Percentiles rank a stretch among this genome's conserved stretches.
These are phyloP conservation scores for Notodonta ziczac DNA, from an alignment of 2,888 invertebrate genomes.

Conservation along the genomic window DNA sequence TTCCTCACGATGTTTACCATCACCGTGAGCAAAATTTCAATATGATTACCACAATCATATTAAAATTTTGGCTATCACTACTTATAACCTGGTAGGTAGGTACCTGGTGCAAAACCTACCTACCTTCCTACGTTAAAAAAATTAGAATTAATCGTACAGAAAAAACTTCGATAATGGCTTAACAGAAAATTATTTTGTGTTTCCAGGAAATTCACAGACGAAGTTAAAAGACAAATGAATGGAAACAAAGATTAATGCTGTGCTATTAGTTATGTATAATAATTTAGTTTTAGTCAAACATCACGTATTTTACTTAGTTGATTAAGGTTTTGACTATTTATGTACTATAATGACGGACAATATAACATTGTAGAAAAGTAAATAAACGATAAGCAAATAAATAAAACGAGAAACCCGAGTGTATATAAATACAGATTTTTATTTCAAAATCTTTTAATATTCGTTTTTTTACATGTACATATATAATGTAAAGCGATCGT, in stretches of 20 bases:
- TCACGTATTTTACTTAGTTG: slow-evolving; percentile 57
- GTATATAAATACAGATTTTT: slow-evolving; percentile 30
- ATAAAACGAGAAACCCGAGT: slow-evolving; percentile 37
- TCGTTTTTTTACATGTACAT: no score
- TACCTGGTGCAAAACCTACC: no score
- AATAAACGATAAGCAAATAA: slow-evolving; percentile 38
- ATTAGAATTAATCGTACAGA: no score
- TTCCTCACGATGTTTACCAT: no score
- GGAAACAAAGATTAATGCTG: slow-evolving; percentile 51
- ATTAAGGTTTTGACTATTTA: slow-evolving; percentile 59
- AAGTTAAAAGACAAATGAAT: slow-evolving; percentile 75
- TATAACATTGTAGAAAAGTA: slow-evolving; percentile 29
- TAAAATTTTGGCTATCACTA: no score
- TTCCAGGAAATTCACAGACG: slow-evolving; percentile 76
- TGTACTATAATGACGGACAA: slow-evolving; percentile 52
- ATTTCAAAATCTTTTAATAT: background rate
- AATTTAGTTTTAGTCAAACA: slow-evolving; percentile 47
- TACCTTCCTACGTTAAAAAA: no score
- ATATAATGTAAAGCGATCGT: no score
- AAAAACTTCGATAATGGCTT: background rate
- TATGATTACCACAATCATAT: no score
- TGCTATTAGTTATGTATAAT: slow-evolving; percentile 41
- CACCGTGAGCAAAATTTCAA: no score
- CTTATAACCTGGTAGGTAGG: no score
- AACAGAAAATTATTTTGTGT: slow-evolving; percentile 19